phyloP scores from a whole-genome alignment of 2,113 vertebrate species.

The Neotoma lepida region DNA sequence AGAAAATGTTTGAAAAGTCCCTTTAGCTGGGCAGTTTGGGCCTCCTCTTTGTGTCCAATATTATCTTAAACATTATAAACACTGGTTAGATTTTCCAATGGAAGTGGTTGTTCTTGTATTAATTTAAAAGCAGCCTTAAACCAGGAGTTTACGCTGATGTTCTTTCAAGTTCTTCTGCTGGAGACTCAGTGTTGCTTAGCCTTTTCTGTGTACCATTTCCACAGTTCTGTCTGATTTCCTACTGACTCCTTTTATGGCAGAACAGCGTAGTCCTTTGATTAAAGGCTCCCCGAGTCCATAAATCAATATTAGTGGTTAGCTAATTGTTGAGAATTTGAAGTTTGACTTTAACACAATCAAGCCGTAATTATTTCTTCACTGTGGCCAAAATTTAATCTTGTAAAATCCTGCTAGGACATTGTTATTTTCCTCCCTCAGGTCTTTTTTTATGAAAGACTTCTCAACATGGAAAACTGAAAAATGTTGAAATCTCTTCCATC shows the following conservation, averaged over 20 bases:
- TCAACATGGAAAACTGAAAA: slow-evolving; percentile 44
- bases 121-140: slow-evolving; percentile 35
- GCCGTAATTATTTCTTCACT: slow-evolving; percentile 56
- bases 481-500: slow-evolving; percentile 35
- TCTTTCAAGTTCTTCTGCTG: slow-evolving; percentile 8
- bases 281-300: slow-evolving; percentile 68
- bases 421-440: background rate
- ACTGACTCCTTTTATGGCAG: slow-evolving; percentile 49
- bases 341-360: slow-evolving; percentile 75
- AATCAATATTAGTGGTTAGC: slow-evolving; percentile 59
- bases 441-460: slow-evolving; percentile 24
- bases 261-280: background rate
- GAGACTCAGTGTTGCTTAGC: slow-evolving; percentile 48
- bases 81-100: slow-evolving; percentile 23
- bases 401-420: slow-evolving; percentile 56
- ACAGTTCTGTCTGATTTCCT: slow-evolving; percentile 45
- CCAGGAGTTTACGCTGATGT: background rate
- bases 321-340: slow-evolving; percentile 70
- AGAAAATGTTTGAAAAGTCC: slow-evolving; percentile 2
- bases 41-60: background rate
- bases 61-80: slow-evolving; percentile 1
- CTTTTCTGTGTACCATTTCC: slow-evolving; percentile 35
- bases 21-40: background rate
- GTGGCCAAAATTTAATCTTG: slow-evolving; percentile 63
- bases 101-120: slow-evolving; percentile 13